Evolutionary conservation across 2,797 vertebrate genomes (phyloP).

Genomic region (Propithecus deckenii): DNA sequence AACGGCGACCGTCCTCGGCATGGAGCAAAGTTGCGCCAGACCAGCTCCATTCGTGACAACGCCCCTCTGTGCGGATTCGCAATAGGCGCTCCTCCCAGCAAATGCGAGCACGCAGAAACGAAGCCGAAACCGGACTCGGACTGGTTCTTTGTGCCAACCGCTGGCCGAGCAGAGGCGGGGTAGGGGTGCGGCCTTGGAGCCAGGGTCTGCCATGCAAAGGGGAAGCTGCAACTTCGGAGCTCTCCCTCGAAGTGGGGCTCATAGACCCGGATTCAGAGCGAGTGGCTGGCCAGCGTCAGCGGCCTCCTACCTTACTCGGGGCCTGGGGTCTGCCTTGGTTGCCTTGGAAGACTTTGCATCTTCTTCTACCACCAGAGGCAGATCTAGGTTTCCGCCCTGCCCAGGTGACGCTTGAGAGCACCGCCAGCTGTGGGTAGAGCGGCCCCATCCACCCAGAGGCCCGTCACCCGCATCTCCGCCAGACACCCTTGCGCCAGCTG

Average conservation of each 20-base stretch:
- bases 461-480: too few species aligned
- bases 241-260: background rate
- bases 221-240: background rate
- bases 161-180: background rate
- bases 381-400: background rate
- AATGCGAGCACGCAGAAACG: background rate
- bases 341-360: background rate
- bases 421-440: background rate
- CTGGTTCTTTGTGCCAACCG: background rate
- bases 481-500: too few species aligned
- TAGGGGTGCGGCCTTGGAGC: rapidly evolving
- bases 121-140: background rate
- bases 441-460: too few species aligned
- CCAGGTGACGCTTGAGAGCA: background rate
- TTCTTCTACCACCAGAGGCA: background rate
- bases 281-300: background rate
- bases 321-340: background rate
- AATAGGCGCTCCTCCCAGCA: conserved; percentile 28
- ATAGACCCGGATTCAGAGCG: background rate
- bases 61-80: background rate
- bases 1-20: conserved; percentile 35
- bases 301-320: background rate
- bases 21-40: conserved; percentile 64
- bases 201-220: rapidly evolving
- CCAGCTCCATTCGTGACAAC: conserved; percentile 59